Evolutionary conservation across 2,113 vertebrate genomes (phyloP).

Genomic region (Heteronetta atricapilla): DNA sequence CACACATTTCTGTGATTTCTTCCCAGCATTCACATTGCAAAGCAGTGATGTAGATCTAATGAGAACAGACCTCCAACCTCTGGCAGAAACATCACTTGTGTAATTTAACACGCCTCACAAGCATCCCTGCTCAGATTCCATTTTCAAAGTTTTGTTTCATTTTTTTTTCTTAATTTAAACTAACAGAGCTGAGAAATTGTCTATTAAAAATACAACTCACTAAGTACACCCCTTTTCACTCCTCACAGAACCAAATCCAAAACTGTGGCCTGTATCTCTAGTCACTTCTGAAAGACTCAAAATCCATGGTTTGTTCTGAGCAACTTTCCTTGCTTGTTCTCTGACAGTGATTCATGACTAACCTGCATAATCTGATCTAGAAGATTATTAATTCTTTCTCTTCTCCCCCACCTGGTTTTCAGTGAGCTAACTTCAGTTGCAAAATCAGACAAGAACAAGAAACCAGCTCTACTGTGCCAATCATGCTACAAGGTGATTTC

Average conservation of each 20-base stretch:
- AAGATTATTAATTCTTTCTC: conserved; percentile 28
- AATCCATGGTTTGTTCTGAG: not conserved
- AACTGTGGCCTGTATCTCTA: not conserved
- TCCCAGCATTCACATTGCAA: not conserved
- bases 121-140: not conserved
- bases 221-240: not conserved
- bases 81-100: not conserved
- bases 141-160: not conserved
- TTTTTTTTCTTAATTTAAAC: not conserved
- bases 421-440: not conserved
- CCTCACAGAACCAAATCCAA: not conserved
- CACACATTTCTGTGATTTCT: not conserved
- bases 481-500: not conserved
- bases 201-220: not conserved
- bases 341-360: conserved; percentile 54
- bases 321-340: not conserved
- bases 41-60: not conserved
- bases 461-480: not conserved
- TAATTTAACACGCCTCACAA: not conserved
- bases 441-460: conserved; percentile 15
- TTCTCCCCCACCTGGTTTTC: not conserved
- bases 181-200: not conserved
- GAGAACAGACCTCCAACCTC: not conserved
- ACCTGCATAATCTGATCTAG: not conserved
- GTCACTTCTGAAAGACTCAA: conserved; percentile 3